Evolutionary conservation across 1,140 invertebrate species (phyloP).

Genomic region (Bursaphelenchus mucronatus): DNA sequence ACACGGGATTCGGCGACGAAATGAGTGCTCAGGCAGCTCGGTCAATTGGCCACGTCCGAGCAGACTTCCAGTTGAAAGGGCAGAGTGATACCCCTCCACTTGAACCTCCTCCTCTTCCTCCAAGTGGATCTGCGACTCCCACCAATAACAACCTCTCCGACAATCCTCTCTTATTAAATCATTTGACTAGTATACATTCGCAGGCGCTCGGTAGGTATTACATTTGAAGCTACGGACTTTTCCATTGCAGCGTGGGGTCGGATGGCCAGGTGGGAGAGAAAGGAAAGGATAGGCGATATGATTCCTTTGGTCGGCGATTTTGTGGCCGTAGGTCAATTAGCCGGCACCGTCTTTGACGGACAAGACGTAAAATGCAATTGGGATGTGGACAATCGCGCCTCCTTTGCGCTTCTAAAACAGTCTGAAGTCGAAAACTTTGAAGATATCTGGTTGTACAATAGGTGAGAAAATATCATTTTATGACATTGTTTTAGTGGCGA

Average conservation of each 20-base stretch:
- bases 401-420: slow-evolving; percentile 54
- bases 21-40: slow-evolving; percentile 30
- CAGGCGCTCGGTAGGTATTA: slow-evolving; percentile 23
- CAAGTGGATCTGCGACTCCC: background rate
- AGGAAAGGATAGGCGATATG: slow-evolving; percentile 56
- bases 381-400: slow-evolving; percentile 56
- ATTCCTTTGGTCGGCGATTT: slow-evolving; percentile 54
- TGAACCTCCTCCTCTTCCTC: slow-evolving; percentile 19
- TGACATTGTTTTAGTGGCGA: slow-evolving; percentile 50
- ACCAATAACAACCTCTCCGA: background rate
- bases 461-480: slow-evolving; percentile 36
- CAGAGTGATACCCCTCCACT: slow-evolving; percentile 31
- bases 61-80: slow-evolving; percentile 28
- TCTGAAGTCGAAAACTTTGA: slow-evolving; percentile 48
- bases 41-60: slow-evolving; percentile 40
- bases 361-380: slow-evolving; percentile 39
- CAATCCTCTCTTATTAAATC: slow-evolving; percentile 22
- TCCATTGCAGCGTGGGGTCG: slow-evolving; percentile 53
- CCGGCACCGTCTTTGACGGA: slow-evolving; percentile 52
- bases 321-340: slow-evolving; percentile 56
- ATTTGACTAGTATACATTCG: slow-evolving; percentile 36
- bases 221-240: background rate
- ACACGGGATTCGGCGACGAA: slow-evolving; percentile 42
- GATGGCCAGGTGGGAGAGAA: slow-evolving; percentile 53
- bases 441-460: slow-evolving; percentile 60